A percentile compares a stretch with the other conserved stretches of the same genome.
Conservation (phyloP, 2,888 invertebrate genomes). For the Rhagonycha fulva region DNA sequence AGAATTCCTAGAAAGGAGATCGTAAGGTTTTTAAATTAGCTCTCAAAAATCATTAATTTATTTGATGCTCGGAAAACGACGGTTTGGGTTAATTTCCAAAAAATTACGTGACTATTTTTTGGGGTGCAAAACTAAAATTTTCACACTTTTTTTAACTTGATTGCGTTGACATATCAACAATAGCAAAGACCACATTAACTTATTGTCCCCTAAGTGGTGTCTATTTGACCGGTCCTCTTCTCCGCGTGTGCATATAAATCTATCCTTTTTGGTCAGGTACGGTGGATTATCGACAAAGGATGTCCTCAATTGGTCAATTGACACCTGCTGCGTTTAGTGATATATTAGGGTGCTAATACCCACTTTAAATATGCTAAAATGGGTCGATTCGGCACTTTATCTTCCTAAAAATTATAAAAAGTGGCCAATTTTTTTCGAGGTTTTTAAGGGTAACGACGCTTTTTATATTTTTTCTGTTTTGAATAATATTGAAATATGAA, state of each 20-base stretch:
- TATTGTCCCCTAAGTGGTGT: constrained; percentile 30
- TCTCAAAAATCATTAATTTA: background rate
- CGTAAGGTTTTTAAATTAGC: background rate
- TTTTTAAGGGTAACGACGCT: background rate
- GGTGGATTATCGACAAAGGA: constrained; percentile 20
- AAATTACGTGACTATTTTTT: background rate
- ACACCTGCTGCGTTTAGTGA: constrained; percentile 24
- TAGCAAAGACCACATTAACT: constrained; percentile 29
- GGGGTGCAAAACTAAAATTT: background rate
- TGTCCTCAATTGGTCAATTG: constrained; percentile 23
- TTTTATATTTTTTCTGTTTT: background rate
- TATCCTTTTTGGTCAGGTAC: constrained; percentile 12
- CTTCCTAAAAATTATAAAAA: background rate
- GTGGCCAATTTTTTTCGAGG: background rate
- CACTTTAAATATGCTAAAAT: constrained; percentile 19
- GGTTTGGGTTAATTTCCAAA: background rate
- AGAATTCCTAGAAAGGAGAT: background rate
- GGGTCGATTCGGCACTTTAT: background rate
- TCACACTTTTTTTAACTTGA: constrained; percentile 16
- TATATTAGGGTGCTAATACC: constrained; percentile 24
- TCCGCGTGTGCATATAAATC: background rate
- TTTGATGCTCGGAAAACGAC: background rate
- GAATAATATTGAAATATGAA: background rate
- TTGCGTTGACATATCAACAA: constrained; percentile 31
- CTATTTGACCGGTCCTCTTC: constrained; percentile 21